These are phyloP conservation scores for Drosophila lacteicornis DNA, from an alignment of 1,140 invertebrate species.

Conservation along the genomic window DNA sequence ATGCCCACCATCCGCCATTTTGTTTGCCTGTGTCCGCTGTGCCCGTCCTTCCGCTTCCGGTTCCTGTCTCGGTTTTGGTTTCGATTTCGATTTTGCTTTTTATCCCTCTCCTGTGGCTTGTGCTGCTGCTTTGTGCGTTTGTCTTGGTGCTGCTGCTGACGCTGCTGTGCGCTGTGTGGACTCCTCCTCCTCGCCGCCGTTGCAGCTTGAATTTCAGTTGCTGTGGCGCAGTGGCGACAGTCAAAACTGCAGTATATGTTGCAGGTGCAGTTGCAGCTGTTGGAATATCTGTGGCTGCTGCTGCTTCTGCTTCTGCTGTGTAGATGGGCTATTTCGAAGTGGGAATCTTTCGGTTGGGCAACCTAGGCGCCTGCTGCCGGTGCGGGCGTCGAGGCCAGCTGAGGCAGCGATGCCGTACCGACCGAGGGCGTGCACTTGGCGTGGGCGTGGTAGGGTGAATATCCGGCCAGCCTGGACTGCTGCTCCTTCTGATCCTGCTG, in stretches of 20 bases:
- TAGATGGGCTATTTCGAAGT: conserved; percentile 47
- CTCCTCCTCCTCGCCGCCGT: conserved; percentile 10
- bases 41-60: conserved; percentile 46
- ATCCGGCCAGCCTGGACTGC: conserved; percentile 36
- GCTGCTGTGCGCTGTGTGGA: conserved; percentile 9
- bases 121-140: conserved; percentile 10
- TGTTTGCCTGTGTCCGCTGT: conserved; percentile 70
- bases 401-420: conserved; percentile 45
- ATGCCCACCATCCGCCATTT: conserved; percentile 91
- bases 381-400: conserved; percentile 44
- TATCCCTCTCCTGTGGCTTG: conserved; percentile 7
- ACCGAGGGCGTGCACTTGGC: conserved; percentile 47
- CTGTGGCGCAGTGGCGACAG: conserved; percentile 18
- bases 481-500: conserved; percentile 39
- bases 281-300: conserved; percentile 44
- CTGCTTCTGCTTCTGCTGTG: conserved; percentile 14
- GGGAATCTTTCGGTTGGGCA: conserved; percentile 35
- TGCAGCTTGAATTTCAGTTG: conserved; percentile 28
- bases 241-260: conserved; percentile 35
- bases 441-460: conserved; percentile 38
- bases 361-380: conserved; percentile 65
- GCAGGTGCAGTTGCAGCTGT: conserved; percentile 32
- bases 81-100: conserved; percentile 12
- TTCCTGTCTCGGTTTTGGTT: conserved; percentile 19
- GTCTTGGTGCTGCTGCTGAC: conserved; percentile 2